These are phyloP conservation scores for Acestrorhynchus altus DNA, from an alignment of 2,797 vertebrate genomes.

Conservation along the genomic window DNA sequence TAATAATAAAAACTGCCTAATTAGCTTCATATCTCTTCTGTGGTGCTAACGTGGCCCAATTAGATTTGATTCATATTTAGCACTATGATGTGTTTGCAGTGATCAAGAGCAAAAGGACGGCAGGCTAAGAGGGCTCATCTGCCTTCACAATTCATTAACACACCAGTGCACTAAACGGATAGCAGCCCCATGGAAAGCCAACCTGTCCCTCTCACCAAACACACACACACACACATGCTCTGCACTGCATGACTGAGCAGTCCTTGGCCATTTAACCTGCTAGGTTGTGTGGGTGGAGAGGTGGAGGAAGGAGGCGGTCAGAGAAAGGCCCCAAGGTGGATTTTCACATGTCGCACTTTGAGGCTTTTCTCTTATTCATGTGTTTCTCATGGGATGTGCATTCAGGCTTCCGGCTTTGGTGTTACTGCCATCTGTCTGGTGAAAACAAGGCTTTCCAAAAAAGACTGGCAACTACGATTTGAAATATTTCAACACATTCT, in stretches of 20 bases:
- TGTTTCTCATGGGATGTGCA: slow-evolving; percentile 5
- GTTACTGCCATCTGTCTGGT: slow-evolving; percentile 7
- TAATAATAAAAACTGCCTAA: too few species aligned
- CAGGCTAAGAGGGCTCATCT: not conserved
- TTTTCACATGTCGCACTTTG: slow-evolving; percentile 30
- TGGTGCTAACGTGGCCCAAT: too few species aligned
- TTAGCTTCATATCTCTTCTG: too few species aligned
- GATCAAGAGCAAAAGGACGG: not conserved
- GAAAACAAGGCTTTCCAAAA: not conserved
- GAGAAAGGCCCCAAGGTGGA: slow-evolving; percentile 27
- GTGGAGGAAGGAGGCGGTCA: slow-evolving; percentile 34
- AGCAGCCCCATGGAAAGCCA: slow-evolving; percentile 58
- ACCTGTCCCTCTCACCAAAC: slow-evolving; percentile 55
- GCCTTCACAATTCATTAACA: slow-evolving; percentile 23
- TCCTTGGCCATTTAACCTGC: slow-evolving; percentile 66
- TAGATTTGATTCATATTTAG: too few species aligned
- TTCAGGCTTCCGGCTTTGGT: not conserved
- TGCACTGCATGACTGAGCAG: slow-evolving; percentile 45
- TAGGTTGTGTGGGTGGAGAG: slow-evolving; percentile 54
- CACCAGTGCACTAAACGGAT: slow-evolving; percentile 54
- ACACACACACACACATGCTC: slow-evolving; percentile 27
- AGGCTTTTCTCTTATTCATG: slow-evolving; percentile 41
- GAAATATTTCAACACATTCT: not conserved
- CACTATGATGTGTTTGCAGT: too few species aligned
- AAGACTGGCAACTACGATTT: not conserved